Conservation (phyloP, 2,113 vertebrate genomes). For the Callorhinus ursinus region DNA sequence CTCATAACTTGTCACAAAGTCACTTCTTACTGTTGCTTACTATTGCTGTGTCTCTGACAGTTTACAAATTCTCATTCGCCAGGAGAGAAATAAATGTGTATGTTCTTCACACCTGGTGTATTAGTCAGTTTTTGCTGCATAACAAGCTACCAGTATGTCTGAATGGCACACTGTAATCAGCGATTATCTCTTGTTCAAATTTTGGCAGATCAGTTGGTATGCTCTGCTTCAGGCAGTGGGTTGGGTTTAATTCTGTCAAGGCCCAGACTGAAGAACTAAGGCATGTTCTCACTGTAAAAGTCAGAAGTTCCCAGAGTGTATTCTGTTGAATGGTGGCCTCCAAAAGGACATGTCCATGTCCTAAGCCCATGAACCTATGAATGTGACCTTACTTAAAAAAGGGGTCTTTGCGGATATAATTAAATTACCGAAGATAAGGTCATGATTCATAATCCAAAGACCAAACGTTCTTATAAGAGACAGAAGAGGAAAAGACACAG, state of each 20-base stretch:
- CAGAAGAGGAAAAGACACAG: background rate
- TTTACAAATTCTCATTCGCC: conserved; percentile 66
- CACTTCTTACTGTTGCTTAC: conserved; percentile 67
- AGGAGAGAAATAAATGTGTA: conserved; percentile 59
- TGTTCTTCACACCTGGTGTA: conserved; percentile 30
- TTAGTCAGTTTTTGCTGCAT: background rate
- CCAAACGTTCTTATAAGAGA: background rate
- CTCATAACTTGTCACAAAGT: conserved; percentile 72
- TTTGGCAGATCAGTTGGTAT: conserved; percentile 37
- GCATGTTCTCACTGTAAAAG: background rate
- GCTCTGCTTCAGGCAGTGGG: background rate
- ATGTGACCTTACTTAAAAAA: background rate
- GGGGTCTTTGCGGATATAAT: background rate
- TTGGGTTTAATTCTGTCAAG: background rate
- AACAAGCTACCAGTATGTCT: background rate
- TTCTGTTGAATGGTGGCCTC: background rate
- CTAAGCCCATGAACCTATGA: background rate
- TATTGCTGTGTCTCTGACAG: conserved; percentile 56
- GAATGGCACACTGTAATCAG: background rate
- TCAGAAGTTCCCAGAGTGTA: background rate
- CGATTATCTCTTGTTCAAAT: conserved; percentile 35
- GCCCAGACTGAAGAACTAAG: background rate
- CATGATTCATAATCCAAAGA: background rate
- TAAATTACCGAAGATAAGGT: background rate
- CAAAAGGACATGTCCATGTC: background rate